These are phyloP conservation scores for Andrena minutula DNA, from an alignment of 2,888 invertebrate species.

Conservation along the genomic window DNA sequence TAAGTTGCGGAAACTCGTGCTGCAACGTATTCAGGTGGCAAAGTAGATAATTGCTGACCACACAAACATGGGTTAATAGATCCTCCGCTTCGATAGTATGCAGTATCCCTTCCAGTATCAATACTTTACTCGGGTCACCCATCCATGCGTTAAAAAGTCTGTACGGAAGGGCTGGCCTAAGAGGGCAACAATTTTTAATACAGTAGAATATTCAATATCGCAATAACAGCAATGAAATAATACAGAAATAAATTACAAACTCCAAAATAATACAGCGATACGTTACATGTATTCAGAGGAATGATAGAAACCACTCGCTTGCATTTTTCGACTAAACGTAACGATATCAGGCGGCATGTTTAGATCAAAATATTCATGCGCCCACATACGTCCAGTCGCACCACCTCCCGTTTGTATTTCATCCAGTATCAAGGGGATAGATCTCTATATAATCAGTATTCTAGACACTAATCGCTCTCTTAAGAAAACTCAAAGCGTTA, in stretches of 20 bases:
- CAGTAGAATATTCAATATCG: neutral
- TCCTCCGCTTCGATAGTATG: slow-evolving; percentile 52
- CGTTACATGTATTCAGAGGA: slow-evolving; percentile 77
- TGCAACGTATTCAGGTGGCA: slow-evolving; percentile 53
- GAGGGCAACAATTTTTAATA: neutral
- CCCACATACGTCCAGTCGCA: slow-evolving; percentile 98
- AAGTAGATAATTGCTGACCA: slow-evolving; percentile 52
- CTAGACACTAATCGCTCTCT: no score
- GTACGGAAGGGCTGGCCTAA: slow-evolving; percentile 42
- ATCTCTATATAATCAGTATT: slow-evolving; percentile 35
- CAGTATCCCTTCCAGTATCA: slow-evolving; percentile 52
- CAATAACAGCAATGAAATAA: neutral
- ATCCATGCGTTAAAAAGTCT: slow-evolving; percentile 53
- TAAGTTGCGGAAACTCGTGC: slow-evolving; percentile 48
- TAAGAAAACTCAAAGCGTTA: neutral
- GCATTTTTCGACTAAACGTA: slow-evolving; percentile 99
- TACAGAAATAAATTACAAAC: neutral
- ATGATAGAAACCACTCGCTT: slow-evolving; percentile 97
- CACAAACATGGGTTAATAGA: slow-evolving; percentile 53
- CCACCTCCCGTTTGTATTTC: slow-evolving; percentile 99
- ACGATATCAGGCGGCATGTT: slow-evolving; percentile 95
- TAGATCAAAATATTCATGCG: slow-evolving; percentile 96
- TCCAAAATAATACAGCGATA: neutral
- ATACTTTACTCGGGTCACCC: slow-evolving; percentile 53
- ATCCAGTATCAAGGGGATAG: slow-evolving; percentile 89